Conservation (phyloP, 2,113 vertebrate genomes). For the Percopsis transmontana region DNA sequence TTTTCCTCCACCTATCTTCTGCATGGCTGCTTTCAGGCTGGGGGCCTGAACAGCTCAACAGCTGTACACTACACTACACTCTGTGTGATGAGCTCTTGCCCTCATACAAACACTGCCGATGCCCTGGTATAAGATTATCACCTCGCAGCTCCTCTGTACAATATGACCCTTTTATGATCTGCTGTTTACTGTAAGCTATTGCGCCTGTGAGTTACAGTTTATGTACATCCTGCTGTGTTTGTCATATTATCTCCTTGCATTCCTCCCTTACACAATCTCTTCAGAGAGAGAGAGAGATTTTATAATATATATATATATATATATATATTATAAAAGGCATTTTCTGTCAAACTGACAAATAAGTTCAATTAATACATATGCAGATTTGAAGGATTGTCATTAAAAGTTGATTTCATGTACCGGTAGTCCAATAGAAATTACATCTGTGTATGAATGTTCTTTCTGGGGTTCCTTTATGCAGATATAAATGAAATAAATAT, state of each 20-base stretch:
- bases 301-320: neutral
- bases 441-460: neutral
- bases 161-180: slow-evolving; percentile 12
- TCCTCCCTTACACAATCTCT: neutral
- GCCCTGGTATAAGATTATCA: slow-evolving; percentile 35
- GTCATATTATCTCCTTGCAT: slow-evolving; percentile 3
- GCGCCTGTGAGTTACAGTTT: slow-evolving; percentile 2
- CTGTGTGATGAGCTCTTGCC: slow-evolving; percentile 8
- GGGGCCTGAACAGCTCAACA: slow-evolving; percentile 25
- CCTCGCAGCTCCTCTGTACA: slow-evolving; percentile 9
- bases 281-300: no score
- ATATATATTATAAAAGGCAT: neutral
- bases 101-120: slow-evolving; percentile 25
- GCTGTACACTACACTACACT: slow-evolving; percentile 37
- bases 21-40: slow-evolving; percentile 28
- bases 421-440: no score
- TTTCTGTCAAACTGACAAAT: neutral
- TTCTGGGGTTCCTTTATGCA: slow-evolving; percentile 22
- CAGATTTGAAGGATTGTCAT: neutral
- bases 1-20: slow-evolving; percentile 30
- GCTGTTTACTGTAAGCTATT: slow-evolving; percentile 8
- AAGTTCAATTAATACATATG: neutral
- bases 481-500: slow-evolving; percentile 26
- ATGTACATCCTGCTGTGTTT: slow-evolving; percentile 5
- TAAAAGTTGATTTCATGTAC: neutral